Percentiles rank a stretch among this genome's conserved stretches.
These are phyloP conservation scores for Chloroclystis v-ata DNA, from an alignment of 2,888 invertebrate species.

Conservation along the genomic window DNA sequence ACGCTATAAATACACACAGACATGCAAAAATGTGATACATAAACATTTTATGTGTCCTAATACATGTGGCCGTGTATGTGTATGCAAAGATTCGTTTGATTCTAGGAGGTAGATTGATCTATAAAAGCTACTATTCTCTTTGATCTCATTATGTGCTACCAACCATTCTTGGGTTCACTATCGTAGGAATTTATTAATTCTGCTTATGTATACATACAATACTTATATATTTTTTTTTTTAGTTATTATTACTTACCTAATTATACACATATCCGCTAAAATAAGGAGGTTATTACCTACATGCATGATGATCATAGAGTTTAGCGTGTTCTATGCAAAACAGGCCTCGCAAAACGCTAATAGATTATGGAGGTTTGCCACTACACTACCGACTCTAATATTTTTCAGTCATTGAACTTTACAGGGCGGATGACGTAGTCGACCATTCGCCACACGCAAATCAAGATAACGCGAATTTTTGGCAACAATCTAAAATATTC, in stretches of 20 bases:
- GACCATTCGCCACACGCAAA: not conserved
- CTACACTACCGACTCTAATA: not conserved
- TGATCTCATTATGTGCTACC: not conserved
- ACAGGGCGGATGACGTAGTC: not conserved
- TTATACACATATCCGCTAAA: too few species aligned
- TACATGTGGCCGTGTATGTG: conserved; percentile 37
- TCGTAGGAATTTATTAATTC: too few species aligned
- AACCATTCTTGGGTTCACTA: not conserved
- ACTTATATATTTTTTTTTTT: too few species aligned
- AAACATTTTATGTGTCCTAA: conserved; percentile 58
- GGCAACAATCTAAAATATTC: not conserved
- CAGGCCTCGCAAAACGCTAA: not conserved
- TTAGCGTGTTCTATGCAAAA: not conserved
- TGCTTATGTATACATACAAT: too few species aligned
- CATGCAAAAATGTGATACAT: conserved; percentile 70
- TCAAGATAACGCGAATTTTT: not conserved
- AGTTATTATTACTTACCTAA: too few species aligned
- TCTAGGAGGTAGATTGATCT: not conserved
- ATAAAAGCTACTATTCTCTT: not conserved
- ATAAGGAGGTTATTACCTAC: too few species aligned
- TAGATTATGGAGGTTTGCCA: not conserved
- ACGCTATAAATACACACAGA: conserved; percentile 71
- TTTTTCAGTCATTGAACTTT: conserved; percentile 1
- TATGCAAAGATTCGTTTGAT: conserved; percentile 29
- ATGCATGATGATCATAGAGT: not conserved